Percentiles rank a stretch among this genome's conserved stretches.
These are phyloP conservation scores for Saccopteryx bilineata DNA, from an alignment of 2,113 vertebrate species.

Conservation along the genomic window DNA sequence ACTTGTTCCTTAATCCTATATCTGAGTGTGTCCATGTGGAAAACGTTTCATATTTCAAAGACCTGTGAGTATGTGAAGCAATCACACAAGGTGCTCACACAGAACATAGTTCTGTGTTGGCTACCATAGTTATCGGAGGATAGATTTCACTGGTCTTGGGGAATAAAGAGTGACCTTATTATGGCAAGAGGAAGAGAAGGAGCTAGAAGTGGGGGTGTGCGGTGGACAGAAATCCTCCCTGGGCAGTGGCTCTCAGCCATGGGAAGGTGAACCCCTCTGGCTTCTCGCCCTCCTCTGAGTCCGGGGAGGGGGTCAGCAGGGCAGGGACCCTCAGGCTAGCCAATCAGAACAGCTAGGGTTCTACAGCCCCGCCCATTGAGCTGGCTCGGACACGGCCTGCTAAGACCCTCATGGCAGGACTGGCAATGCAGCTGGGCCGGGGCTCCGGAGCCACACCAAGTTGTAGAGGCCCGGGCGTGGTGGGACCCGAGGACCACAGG, in stretches of 20 bases:
- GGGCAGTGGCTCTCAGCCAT: background rate
- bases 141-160: background rate
- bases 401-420: background rate
- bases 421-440: background rate
- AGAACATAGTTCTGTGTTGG: background rate
- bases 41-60: background rate
- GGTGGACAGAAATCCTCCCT: too few species aligned
- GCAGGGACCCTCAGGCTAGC: background rate
- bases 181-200: background rate
- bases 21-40: background rate
- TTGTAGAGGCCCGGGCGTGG: background rate
- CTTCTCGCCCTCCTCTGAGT: background rate
- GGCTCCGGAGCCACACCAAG: background rate
- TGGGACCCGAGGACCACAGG: background rate
- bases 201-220: background rate
- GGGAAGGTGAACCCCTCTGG: background rate
- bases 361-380: too few species aligned
- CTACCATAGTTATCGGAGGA: background rate
- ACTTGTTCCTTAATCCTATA: background rate
- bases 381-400: background rate
- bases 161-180: background rate
- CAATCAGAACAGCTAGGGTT: background rate
- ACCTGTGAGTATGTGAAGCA: background rate
- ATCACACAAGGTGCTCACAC: background rate
- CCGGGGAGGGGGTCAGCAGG: background rate